These are phyloP conservation scores for Raja brachyura DNA, from an alignment of 2,113 vertebrate genomes.

Conservation along the genomic window DNA sequence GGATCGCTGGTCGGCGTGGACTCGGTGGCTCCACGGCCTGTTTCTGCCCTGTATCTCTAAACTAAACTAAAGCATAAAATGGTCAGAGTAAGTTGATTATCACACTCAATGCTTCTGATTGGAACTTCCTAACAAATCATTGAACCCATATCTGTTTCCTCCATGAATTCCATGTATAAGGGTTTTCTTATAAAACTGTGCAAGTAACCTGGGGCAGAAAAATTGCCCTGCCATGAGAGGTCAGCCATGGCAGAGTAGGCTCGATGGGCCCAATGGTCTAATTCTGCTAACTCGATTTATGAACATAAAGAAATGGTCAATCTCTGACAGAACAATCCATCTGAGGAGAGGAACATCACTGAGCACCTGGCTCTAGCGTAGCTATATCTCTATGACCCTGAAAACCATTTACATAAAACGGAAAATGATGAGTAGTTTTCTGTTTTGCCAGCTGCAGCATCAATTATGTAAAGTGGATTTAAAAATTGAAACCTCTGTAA, in stretches of 20 bases:
- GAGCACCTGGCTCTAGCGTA: background rate
- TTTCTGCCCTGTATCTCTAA: no score
- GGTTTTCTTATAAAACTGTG: background rate
- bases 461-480: background rate
- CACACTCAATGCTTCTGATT: background rate
- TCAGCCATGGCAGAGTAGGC: no score
- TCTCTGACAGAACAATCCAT: background rate
- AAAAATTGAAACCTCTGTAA: background rate
- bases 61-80: background rate
- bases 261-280: no score
- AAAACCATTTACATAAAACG: background rate
- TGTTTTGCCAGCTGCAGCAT: background rate
- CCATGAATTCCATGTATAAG: background rate
- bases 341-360: background rate
- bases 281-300: no score
- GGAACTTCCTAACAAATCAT: background rate
- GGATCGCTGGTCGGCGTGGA: no score
- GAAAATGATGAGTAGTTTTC: background rate
- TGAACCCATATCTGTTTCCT: background rate
- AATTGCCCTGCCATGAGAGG: no score
- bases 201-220: background rate
- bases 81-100: background rate
- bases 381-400: background rate
- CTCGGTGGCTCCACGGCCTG: no score
- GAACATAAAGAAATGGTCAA: background rate